Conservation (phyloP, 2,797 vertebrate genomes). For the Enteromius thamalakanensis region DNA sequence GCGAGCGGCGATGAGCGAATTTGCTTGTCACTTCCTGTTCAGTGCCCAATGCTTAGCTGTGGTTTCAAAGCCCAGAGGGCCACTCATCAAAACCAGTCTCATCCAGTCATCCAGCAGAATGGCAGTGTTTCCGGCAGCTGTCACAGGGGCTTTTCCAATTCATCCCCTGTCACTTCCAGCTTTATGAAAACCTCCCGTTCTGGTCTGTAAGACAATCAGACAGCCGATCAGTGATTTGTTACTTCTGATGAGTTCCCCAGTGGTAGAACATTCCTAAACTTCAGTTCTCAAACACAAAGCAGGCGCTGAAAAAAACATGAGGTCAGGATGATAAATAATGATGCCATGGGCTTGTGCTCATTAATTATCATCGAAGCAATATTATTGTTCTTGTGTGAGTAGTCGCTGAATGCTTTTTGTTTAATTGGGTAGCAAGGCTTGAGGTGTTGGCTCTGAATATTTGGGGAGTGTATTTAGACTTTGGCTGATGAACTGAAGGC, state of each 20-base stretch:
- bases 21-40: conserved; percentile 34
- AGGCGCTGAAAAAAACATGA: conserved; percentile 8
- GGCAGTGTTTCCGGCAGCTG: conserved; percentile 43
- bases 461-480: conserved; percentile 42
- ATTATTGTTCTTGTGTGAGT: conserved; percentile 21
- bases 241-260: conserved; percentile 46
- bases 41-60: conserved; percentile 6
- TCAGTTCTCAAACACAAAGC: conserved; percentile 26
- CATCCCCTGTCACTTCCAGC: conserved; percentile 44
- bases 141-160: conserved; percentile 43
- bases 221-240: conserved; percentile 51
- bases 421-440: conserved; percentile 41
- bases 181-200: conserved; percentile 52
- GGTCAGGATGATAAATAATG: neutral
- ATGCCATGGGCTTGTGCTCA: neutral
- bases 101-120: too few relatives aligned
- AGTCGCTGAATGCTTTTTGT: conserved; percentile 36
- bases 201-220: conserved; percentile 56
- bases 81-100: conserved; percentile 46
- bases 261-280: conserved; percentile 34
- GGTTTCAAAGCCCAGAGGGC: conserved; percentile 29
- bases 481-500: conserved; percentile 55
- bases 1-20: neutral
- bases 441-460: conserved; percentile 1
- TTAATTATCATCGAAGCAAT: conserved; percentile 40